phyloP scores from a whole-genome alignment of 2,797 vertebrate species.

The Arremon aurantiirostris region DNA sequence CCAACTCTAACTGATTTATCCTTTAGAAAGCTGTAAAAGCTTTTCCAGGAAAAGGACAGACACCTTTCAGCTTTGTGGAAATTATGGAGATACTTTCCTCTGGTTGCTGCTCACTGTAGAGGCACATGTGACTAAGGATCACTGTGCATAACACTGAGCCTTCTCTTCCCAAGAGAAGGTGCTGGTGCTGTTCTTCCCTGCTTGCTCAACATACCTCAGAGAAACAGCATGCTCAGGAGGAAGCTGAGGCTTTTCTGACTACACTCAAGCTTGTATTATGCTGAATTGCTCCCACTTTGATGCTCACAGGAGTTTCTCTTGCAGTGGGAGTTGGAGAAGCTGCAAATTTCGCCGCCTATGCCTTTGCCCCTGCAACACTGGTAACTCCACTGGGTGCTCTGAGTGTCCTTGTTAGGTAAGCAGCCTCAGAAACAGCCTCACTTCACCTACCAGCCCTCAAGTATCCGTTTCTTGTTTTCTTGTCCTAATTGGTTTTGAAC shows the following conservation, averaged over 20 bases:
- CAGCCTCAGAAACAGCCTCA: neutral
- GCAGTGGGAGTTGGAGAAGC: conserved; percentile 86
- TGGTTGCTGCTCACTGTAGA: neutral
- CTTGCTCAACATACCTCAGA: neutral
- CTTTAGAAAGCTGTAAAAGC: neutral
- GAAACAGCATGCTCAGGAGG: neutral
- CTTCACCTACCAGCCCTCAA: neutral
- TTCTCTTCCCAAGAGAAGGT: neutral
- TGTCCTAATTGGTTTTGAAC: neutral
- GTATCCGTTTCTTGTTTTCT: neutral
- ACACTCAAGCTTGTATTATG: neutral
- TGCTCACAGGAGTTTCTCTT: conserved; percentile 48
- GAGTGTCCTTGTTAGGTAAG: conserved; percentile 87
- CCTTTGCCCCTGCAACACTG: conserved; percentile 85
- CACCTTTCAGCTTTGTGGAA: neutral
- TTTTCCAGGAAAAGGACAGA: neutral
- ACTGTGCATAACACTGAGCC: neutral
- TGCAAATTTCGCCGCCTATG: conserved; percentile 87
- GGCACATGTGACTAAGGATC: neutral
- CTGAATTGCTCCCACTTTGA: neutral
- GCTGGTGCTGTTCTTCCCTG: neutral
- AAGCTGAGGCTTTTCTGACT: neutral
- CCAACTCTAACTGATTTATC: neutral
- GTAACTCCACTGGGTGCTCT: conserved; percentile 87
- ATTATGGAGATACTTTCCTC: neutral